These are phyloP conservation scores for Phortica variegata DNA, from an alignment of 1,140 invertebrate species.

Conservation along the genomic window DNA sequence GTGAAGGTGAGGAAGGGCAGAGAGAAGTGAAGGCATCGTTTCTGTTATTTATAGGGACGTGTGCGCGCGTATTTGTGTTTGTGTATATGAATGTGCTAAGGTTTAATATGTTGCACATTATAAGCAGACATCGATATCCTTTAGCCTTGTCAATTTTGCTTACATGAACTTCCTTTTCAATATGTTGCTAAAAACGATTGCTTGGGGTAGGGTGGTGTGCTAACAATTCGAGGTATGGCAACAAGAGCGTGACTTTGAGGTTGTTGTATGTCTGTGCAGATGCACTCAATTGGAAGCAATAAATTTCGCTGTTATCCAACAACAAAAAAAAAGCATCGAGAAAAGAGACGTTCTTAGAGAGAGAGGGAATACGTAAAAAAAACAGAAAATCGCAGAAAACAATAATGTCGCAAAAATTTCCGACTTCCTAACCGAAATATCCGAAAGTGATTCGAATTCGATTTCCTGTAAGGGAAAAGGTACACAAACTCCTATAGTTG, in stretches of 20 bases:
- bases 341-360: conserved; percentile 2
- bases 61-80: conserved; percentile 19
- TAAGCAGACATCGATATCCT: conserved; percentile 57
- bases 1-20: conserved; percentile 2
- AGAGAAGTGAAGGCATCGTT: conserved; percentile 18
- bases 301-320: conserved; percentile 42
- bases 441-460: conserved; percentile 57
- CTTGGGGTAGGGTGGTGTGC: background rate
- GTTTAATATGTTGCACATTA: conserved; percentile 57
- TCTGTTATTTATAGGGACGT: conserved; percentile 52
- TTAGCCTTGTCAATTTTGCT: conserved; percentile 56
- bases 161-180: conserved; percentile 52
- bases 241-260: conserved; percentile 45
- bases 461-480: conserved; percentile 36
- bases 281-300: conserved; percentile 57
- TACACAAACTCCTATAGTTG: too few relatives aligned
- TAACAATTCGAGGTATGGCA: conserved; percentile 13
- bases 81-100: conserved; percentile 43
- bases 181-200: conserved; percentile 30
- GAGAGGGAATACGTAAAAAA: conserved; percentile 10
- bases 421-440: conserved; percentile 56
- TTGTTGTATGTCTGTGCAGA: conserved; percentile 16
- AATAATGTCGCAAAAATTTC: conserved; percentile 55
- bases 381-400: conserved; percentile 47
- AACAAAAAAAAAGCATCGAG: conserved; percentile 1